Evolutionary conservation across 2,888 invertebrate species (phyloP).

Genomic region (Lysandra coridon): DNA sequence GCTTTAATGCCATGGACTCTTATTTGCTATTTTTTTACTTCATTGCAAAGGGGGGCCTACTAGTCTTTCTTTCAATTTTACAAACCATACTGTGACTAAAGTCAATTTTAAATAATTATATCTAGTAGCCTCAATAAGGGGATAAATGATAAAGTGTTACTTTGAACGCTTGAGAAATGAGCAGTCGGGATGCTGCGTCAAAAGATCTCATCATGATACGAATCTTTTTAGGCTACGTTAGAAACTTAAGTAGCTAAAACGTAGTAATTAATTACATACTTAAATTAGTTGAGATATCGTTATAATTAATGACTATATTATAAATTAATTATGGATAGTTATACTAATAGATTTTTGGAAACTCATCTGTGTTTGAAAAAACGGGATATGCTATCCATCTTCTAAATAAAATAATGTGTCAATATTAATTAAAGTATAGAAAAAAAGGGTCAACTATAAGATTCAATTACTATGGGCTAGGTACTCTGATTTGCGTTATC

Average conservation of each 20-base stretch:
- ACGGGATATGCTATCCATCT: neutral
- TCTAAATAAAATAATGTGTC: neutral
- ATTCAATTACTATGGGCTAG: neutral
- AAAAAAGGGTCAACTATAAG: neutral
- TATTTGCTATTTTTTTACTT: too few species aligned
- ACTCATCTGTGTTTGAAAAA: neutral
- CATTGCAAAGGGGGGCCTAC: too few species aligned
- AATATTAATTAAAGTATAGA: neutral
- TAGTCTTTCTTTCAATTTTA: too few species aligned
- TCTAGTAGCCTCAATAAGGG: neutral
- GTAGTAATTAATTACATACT: slow-evolving; percentile 23
- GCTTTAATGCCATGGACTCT: too few species aligned
- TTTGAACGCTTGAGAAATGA: neutral
- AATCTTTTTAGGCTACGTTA: slow-evolving; percentile 20
- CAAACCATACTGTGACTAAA: neutral
- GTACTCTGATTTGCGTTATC: neutral
- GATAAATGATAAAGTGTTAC: slow-evolving; percentile 8
- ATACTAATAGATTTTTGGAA: slow-evolving; percentile 13
- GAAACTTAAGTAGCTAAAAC: slow-evolving; percentile 27
- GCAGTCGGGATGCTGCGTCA: neutral
- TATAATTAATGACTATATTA: slow-evolving; percentile 24
- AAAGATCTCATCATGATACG: slow-evolving; percentile 2
- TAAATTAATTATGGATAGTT: slow-evolving; percentile 17
- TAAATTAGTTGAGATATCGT: slow-evolving; percentile 24
- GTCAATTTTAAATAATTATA: neutral